Conservation (phyloP, 2,113 vertebrate species). For the Gorsachius goisagi region DNA sequence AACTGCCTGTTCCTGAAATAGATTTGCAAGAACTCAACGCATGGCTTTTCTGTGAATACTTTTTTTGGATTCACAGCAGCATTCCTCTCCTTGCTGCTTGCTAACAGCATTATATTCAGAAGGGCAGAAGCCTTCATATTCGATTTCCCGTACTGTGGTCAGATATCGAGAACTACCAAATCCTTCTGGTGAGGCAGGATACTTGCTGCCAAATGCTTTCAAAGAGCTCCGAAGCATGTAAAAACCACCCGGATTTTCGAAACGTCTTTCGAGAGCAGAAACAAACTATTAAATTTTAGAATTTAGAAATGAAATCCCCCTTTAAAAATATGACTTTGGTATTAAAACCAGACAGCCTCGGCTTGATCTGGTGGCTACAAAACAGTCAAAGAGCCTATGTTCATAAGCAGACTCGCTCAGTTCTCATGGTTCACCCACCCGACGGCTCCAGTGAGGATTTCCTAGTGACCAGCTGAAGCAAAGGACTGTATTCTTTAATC, state of each 20-base stretch:
- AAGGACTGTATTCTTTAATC: background rate
- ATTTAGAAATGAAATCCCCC: background rate
- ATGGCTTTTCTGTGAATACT: background rate
- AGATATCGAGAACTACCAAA: background rate
- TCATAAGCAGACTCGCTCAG: background rate
- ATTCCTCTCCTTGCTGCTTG: background rate
- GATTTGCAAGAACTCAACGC: background rate
- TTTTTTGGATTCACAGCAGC: background rate
- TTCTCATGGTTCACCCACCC: background rate
- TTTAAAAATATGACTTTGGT: background rate
- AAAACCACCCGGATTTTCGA: background rate
- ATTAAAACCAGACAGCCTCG: background rate
- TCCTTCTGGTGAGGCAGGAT: background rate
- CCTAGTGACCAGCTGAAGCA: background rate
- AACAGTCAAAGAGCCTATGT: background rate
- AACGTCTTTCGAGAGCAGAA: background rate
- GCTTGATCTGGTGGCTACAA: background rate
- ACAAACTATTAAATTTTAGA: background rate
- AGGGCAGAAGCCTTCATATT: background rate
- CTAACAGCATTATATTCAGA: background rate
- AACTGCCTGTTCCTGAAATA: background rate
- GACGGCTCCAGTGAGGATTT: background rate
- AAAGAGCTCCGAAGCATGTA: background rate
- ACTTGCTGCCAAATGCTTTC: background rate
- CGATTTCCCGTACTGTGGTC: fast-evolving